These are phyloP conservation scores for Crossocerus cetratus DNA, from an alignment of 2,888 invertebrate genomes.

Conservation along the genomic window DNA sequence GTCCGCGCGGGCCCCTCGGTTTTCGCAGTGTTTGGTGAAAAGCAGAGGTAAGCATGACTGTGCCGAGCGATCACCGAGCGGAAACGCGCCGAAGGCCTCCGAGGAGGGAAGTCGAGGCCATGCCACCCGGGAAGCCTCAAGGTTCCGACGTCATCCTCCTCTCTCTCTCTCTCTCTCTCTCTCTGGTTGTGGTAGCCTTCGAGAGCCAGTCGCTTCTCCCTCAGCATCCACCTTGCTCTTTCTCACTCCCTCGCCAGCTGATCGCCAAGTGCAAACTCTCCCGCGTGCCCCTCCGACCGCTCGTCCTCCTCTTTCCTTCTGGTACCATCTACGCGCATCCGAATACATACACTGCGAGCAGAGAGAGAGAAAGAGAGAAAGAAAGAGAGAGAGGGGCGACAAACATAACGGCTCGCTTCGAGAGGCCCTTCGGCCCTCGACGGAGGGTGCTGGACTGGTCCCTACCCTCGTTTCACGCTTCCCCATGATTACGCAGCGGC, in stretches of 20 bases:
- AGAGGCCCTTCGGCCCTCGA: neutral
- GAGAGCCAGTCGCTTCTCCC: neutral
- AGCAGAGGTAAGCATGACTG: too few species aligned
- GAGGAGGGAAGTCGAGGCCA: slow-evolving; percentile 44
- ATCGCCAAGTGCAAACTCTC: neutral
- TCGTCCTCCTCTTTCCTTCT: neutral
- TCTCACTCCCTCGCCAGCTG: neutral
- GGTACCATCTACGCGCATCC: neutral
- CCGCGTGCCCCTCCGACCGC: neutral
- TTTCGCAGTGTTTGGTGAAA: too few species aligned
- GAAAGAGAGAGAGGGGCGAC: neutral
- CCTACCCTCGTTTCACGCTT: neutral
- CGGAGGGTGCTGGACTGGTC: neutral
- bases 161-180: slow-evolving; percentile 5
- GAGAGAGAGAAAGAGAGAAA: neutral
- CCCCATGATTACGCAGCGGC: slow-evolving; percentile 4
- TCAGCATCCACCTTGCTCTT: neutral
- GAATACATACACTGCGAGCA: neutral
- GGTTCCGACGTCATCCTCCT: slow-evolving; percentile 33
- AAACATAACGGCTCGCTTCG: neutral
- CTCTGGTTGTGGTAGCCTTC: neutral
- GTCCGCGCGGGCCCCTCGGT: neutral
- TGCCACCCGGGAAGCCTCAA: slow-evolving; percentile 48
- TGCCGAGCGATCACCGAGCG: slow-evolving; percentile 26
- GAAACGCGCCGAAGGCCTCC: slow-evolving; percentile 51